These are phyloP conservation scores for Acromyrmex echinatior DNA, from an alignment of 1,140 invertebrate species.

Conservation along the genomic window DNA sequence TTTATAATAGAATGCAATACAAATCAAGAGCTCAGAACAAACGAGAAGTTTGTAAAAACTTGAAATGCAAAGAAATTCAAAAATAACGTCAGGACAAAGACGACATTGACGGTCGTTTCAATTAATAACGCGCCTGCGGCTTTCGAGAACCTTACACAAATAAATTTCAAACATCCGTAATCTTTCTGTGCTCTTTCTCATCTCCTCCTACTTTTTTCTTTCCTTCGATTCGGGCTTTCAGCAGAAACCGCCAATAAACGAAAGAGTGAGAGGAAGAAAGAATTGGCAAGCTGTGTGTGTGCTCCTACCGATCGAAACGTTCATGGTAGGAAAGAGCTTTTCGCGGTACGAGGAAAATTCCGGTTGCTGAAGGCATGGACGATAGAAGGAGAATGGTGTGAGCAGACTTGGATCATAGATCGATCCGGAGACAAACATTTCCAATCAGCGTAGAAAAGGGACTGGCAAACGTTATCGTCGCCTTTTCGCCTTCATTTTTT, in stretches of 20 bases:
- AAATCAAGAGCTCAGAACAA: not conserved
- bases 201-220: slow-evolving; percentile 54
- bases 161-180: slow-evolving; percentile 73
- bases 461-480: slow-evolving; percentile 31
- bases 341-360: slow-evolving; percentile 49
- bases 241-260: slow-evolving; percentile 78
- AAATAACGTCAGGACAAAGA: slow-evolving; percentile 4
- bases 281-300: slow-evolving; percentile 58
- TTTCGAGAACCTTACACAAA: slow-evolving; percentile 38
- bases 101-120: slow-evolving; percentile 27
- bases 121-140: slow-evolving; percentile 25
- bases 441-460: slow-evolving; percentile 58
- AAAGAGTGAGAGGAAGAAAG: slow-evolving; percentile 32
- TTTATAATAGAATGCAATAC: not conserved
- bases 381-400: not conserved
- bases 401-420: slow-evolving; percentile 36
- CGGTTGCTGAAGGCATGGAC: slow-evolving; percentile 1
- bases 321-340: slow-evolving; percentile 53
- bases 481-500: slow-evolving; percentile 7
- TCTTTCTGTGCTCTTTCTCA: slow-evolving; percentile 57
- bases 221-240: slow-evolving; percentile 69
- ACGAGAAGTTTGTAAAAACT: slow-evolving; percentile 4
- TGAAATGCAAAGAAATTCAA: not conserved
- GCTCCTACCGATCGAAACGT: slow-evolving; percentile 61
- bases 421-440: slow-evolving; percentile 70